Evolutionary conservation across 2,888 invertebrate species (phyloP), one percentile per base, ranked within the genome.

Genomic region (Orthosia gracilis): DNA sequence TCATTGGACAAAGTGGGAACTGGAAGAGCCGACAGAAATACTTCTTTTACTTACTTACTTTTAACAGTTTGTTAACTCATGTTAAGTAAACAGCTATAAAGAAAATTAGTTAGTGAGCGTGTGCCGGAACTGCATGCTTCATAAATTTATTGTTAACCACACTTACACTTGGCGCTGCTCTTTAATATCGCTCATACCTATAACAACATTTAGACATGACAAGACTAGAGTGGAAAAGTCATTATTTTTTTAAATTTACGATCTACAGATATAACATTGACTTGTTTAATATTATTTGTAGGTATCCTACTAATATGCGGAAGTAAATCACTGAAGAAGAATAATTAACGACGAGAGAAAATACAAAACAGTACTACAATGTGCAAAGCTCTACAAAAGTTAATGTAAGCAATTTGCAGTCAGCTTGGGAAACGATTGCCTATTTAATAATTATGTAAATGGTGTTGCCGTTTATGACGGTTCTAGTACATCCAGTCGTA

Each of bases 391-490:
- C 63, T 69, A 58, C 70, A 77, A 73, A 80, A 83, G 74, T 62
- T 76, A 78, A 71, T 82, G 59, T 72, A 52, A 77, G 72, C 77
- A 76, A 73, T 83, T 83, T 75, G 50, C 78, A 83, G 80, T 70
- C 58, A 79, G 76, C 78, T 87, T 82, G 70, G 67, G 67, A 87
- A 73, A 78, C 73, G 76, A 80, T 80, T 87, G 75, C 67, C 69
- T 77, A 75, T 83, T 79, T 82, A 78, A 84, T 82, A 79, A 85
- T 82, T 78, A 86, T 87, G 82, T 85, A 82, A 86, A 87, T 85
- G 71, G n/a, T 57, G 40, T 50, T 61, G 69, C 72, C 73, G 78
- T 79, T 85, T 84, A 87, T 88, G 88, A 80, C 82, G 77, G 78
- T 85, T 88, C 64, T 80, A 82, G 66, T 72, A 82, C 62, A 82